Conservation (phyloP, 2,888 invertebrate species). For the Rhamnusium bicolor region DNA sequence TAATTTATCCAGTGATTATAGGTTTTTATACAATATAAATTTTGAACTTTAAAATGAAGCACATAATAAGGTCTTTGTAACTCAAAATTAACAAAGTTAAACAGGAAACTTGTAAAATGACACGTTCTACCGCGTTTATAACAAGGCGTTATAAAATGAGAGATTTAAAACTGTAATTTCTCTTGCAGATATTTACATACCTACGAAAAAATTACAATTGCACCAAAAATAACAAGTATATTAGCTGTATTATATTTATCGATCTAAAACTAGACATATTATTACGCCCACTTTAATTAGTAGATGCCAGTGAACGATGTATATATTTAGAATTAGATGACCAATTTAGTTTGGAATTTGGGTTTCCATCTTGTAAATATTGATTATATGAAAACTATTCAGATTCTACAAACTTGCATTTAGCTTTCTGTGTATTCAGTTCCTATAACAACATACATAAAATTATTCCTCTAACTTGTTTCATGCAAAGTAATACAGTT, state of each 20-base stretch:
- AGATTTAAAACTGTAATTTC: neutral
- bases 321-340: neutral
- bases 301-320: neutral
- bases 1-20: neutral
- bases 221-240: neutral
- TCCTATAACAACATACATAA: neutral
- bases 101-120: neutral
- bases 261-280: constrained; percentile 2
- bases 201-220: no score
- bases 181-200: neutral
- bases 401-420: neutral
- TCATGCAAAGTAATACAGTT: neutral
- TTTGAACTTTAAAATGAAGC: neutral
- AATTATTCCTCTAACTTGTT: neutral
- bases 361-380: constrained; percentile 16
- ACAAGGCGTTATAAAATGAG: no score
- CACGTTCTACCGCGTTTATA: neutral
- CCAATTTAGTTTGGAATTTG: constrained; percentile 11
- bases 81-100: neutral
- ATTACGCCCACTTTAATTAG: neutral
- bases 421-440: neutral
- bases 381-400: constrained; percentile 8
- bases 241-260: neutral
- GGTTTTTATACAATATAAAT: neutral
- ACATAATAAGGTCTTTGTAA: neutral